Evolutionary conservation across 2,113 vertebrate species (phyloP).

Genomic region (Psittacus erithacus): DNA sequence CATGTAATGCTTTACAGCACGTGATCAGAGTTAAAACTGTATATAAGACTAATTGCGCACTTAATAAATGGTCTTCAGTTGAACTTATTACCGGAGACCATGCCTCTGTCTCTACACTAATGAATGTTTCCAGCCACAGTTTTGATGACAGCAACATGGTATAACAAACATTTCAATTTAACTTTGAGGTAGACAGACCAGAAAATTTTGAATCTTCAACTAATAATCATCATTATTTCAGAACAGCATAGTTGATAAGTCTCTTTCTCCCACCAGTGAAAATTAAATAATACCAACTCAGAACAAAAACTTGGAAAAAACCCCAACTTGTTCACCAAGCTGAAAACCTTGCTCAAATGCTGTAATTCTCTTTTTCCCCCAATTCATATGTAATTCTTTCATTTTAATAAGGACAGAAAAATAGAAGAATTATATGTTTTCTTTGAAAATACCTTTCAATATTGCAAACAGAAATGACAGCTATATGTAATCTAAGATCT

Average conservation of each 20-base stretch:
- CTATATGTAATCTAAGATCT: background rate
- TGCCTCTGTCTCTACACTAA: background rate
- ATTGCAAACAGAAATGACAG: background rate
- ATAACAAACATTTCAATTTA: background rate
- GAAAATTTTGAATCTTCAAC: background rate
- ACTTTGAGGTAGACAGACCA: background rate
- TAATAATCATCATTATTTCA: background rate
- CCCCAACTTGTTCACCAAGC: background rate
- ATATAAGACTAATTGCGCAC: too few relatives aligned
- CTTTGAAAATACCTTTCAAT: background rate
- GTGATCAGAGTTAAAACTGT: too few relatives aligned
- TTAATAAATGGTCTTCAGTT: too few relatives aligned
- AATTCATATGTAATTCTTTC: background rate
- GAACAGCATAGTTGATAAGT: background rate
- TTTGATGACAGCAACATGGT: background rate
- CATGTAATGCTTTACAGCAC: too few relatives aligned
- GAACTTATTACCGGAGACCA: too few relatives aligned
- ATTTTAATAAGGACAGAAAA: background rate
- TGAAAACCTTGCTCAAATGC: background rate
- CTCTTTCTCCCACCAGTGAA: background rate
- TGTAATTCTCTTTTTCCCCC: background rate
- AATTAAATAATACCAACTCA: background rate
- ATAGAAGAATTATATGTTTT: background rate
- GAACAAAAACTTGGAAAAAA: background rate
- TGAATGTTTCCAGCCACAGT: background rate